Percentiles rank a stretch among this genome's conserved stretches.
Conservation (phyloP, 1,140 invertebrate species). For the Lerema accius region DNA sequence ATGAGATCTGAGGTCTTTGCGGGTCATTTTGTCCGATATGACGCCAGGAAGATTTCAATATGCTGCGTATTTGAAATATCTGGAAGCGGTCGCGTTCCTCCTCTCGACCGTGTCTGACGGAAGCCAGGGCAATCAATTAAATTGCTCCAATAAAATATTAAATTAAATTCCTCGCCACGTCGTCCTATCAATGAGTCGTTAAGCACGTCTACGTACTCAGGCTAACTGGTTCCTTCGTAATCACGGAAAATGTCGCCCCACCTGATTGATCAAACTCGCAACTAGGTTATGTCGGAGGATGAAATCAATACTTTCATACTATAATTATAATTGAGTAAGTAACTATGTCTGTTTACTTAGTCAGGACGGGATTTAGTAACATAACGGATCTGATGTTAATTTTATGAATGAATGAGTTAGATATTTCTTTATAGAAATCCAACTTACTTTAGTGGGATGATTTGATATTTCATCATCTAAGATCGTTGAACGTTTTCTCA, state of each 20-base stretch:
- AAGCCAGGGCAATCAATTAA: conserved; percentile 57
- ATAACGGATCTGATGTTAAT: too few relatives aligned
- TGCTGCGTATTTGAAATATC: conserved; percentile 72
- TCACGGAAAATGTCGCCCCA: background rate
- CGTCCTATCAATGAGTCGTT: conserved; percentile 13
- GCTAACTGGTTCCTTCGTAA: background rate
- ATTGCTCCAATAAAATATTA: conserved; percentile 63
- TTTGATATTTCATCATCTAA: too few relatives aligned
- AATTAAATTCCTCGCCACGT: conserved; percentile 49
- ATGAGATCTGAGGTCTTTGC: conserved; percentile 33
- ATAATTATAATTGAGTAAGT: too few relatives aligned
- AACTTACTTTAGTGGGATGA: too few relatives aligned
- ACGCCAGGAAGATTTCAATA: conserved; percentile 67
- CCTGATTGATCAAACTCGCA: too few relatives aligned
- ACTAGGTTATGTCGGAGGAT: too few relatives aligned
- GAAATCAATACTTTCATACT: too few relatives aligned
- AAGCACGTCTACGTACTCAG: conserved; percentile 9
- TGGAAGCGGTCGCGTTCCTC: conserved; percentile 48
- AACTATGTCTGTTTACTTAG: too few relatives aligned
- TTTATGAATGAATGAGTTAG: too few relatives aligned
- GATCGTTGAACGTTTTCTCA: too few relatives aligned
- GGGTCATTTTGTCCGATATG: conserved; percentile 65
- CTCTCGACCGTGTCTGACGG: conserved; percentile 34
- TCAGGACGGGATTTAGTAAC: too few relatives aligned
- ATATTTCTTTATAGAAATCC: too few relatives aligned